Conservation (phyloP, 2,113 vertebrate species). For the Leptobrachium leishanense region DNA sequence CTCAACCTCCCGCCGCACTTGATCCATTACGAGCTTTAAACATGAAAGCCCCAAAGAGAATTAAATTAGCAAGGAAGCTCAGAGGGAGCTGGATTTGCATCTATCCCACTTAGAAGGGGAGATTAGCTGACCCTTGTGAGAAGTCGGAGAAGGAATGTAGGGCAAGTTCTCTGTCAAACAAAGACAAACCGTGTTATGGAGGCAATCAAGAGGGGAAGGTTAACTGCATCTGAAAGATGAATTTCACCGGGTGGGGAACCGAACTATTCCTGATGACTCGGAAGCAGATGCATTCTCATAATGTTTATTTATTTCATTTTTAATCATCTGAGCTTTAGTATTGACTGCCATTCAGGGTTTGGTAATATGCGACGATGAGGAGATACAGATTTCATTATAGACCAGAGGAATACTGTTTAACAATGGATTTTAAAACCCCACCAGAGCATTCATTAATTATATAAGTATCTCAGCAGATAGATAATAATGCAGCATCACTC, state of each 20-base stretch:
- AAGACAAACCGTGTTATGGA: slow-evolving; percentile 62
- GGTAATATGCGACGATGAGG: too few relatives aligned
- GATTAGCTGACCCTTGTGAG: slow-evolving; percentile 67
- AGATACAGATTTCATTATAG: too few relatives aligned
- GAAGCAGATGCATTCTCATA: background rate
- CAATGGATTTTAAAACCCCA: too few relatives aligned
- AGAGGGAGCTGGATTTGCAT: slow-evolving; percentile 65
- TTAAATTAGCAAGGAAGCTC: slow-evolving; percentile 66
- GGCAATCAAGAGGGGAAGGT: slow-evolving; percentile 58
- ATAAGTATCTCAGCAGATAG: too few relatives aligned
- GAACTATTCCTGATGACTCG: background rate
- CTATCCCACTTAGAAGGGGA: slow-evolving; percentile 65
- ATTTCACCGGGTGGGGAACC: slow-evolving; percentile 38
- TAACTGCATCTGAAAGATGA: slow-evolving; percentile 59
- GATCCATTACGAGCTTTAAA: slow-evolving; percentile 64
- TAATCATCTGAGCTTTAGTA: background rate
- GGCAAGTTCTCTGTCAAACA: slow-evolving; percentile 63
- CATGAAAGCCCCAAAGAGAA: slow-evolving; percentile 65
- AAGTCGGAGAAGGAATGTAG: slow-evolving; percentile 55
- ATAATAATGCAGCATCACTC: too few relatives aligned
- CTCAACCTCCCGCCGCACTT: slow-evolving; percentile 63
- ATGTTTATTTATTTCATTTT: background rate
- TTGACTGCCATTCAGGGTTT: too few relatives aligned
- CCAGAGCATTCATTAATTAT: too few relatives aligned
- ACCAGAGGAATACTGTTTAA: too few relatives aligned